Base-by-base conservation (phyloP, 2,888 invertebrate genomes). In the Chrysopilus asiliformis region DNA sequence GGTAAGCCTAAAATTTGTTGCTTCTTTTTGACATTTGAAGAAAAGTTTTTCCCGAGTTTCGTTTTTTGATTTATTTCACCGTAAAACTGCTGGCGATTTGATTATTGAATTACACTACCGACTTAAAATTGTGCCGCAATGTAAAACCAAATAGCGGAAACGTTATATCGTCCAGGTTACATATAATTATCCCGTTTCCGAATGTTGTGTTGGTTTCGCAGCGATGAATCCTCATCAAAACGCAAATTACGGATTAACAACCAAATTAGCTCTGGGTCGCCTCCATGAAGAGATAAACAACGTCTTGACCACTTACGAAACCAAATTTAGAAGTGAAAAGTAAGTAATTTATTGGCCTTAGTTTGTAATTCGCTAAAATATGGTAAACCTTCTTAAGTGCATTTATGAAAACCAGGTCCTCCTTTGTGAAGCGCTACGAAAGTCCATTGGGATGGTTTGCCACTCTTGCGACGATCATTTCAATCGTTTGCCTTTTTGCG, bases 361-460 rank as follows among this genome's bases (percentile, higher is more conserved):
- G 22, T 13, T 32, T 32, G 39, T 32, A 45, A 52, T 36, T 65
- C 65, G 44, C 62, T 67, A 67, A 44, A 58, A 49, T 44, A 51
- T 53, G 38, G 50, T 65, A 39, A 44, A 60, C 39, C 53, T 50
- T 37, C 41, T 46, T 2, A 40, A 60, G 60, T 38, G 50, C 51
- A 27, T 52, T 51, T 28, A 45, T 50, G 4, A 60, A 60, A 40
- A 45, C 58, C 34, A 54, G 56, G 19, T 57, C 58, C 4, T 55
- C 61, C 1, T 60, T 63, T 40, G 52, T 55, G 5, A 61, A 58
- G 39, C 53, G 55, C 17, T 58, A 57, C 47, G 70, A 75, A 47
- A 76, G 78, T 29, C 74, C 75, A 6, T 62, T 80, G 39, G 74
- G 74, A 43, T 78, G 77, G 75, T 68, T 76, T 30, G 74, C 79